phyloP scores from a whole-genome alignment of 2,888 invertebrate species.

The Acleris laterana region DNA sequence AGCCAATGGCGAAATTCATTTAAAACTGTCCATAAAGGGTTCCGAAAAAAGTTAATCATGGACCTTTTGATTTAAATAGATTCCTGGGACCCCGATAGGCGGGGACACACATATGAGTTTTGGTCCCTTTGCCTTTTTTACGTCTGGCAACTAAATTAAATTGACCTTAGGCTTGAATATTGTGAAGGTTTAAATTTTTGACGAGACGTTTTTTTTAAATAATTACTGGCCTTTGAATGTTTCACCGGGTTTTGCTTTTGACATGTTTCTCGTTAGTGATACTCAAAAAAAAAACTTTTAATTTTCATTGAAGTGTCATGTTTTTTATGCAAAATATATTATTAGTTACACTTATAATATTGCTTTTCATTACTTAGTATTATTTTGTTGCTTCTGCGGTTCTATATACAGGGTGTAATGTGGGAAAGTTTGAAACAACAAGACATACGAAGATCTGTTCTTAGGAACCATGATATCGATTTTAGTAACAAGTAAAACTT shows the following conservation, averaged over 20 bases:
- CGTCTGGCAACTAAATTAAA: constrained; percentile 77
- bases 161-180: constrained; percentile 59
- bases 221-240: neutral
- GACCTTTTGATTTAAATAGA: constrained; percentile 61
- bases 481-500: no score
- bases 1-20: constrained; percentile 64
- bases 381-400: no score
- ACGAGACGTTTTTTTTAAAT: constrained; percentile 20
- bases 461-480: no score
- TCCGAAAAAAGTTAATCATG: constrained; percentile 67
- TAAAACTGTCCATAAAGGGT: constrained; percentile 50
- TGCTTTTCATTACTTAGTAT: no score
- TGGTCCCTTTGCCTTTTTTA: constrained; percentile 59
- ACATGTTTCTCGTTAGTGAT: neutral
- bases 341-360: no score
- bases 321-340: no score
- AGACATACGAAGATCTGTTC: no score
- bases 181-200: constrained; percentile 31
- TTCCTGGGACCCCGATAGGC: constrained; percentile 66
- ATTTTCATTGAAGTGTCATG: no score
- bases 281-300: neutral
- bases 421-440: no score
- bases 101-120: constrained; percentile 72
- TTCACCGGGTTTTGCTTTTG: neutral
- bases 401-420: no score